phyloP scores from a whole-genome alignment of 1,140 invertebrate species.

The Conus betulinus region DNA sequence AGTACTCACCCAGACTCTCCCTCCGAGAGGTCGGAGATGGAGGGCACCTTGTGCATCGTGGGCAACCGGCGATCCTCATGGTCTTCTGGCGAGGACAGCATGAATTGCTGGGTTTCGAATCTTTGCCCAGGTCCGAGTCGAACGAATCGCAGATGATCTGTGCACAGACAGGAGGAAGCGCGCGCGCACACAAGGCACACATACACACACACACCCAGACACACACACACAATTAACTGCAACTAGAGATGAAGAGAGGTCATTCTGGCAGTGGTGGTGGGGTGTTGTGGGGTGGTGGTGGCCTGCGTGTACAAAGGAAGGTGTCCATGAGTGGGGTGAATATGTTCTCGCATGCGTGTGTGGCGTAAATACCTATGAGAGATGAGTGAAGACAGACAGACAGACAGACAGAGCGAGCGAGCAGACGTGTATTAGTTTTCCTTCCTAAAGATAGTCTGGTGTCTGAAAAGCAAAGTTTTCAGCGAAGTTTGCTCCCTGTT shows the following conservation, averaged over 20 bases:
- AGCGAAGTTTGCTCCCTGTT: too few species aligned
- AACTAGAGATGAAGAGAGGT: not conserved
- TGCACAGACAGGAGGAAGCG: not conserved
- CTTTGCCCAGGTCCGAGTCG: constrained; percentile 3
- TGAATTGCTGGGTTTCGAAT: constrained; percentile 10
- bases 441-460: too few species aligned
- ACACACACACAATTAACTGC: not conserved
- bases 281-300: not conserved
- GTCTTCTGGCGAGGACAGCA: constrained; percentile 21
- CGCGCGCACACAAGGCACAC: not conserved
- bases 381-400: not conserved
- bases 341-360: not conserved
- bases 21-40: constrained; percentile 53
- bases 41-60: constrained; percentile 53
- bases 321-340: too few species aligned
- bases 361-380: not conserved
- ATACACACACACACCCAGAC: not conserved
- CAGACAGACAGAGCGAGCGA: too few species aligned
- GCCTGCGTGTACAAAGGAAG: too few species aligned
- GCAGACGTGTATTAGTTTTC: too few species aligned
- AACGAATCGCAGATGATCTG: constrained; percentile 33
- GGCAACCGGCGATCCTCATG: constrained; percentile 42
- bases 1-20: constrained; percentile 50
- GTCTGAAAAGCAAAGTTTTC: too few species aligned
- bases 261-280: too few species aligned